These are phyloP conservation scores for Portunus trituberculatus DNA, from an alignment of 1,140 invertebrate genomes.

Conservation along the genomic window DNA sequence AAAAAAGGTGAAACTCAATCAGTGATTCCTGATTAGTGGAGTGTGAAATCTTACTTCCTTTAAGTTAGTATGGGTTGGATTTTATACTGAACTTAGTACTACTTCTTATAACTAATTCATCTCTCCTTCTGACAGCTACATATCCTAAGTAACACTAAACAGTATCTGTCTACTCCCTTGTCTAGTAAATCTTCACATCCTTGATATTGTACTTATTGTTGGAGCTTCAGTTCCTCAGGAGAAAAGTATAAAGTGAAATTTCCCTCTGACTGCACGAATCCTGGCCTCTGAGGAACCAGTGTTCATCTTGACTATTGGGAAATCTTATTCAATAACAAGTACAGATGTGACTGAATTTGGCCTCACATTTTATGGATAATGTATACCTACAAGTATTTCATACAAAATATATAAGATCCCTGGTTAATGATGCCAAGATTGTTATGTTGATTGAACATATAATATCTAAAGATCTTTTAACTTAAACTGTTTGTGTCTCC, in stretches of 20 bases:
- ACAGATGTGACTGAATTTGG: neutral
- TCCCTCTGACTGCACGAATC: neutral
- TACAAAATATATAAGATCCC: neutral
- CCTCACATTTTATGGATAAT: neutral
- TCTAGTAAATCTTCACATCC: neutral
- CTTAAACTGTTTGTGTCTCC: slow-evolving; percentile 14
- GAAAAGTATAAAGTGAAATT: neutral
- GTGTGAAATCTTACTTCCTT: neutral
- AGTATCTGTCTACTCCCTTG: neutral
- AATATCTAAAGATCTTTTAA: slow-evolving; percentile 24
- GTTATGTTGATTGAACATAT: slow-evolving; percentile 13
- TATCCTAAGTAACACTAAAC: neutral
- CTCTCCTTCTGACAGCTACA: neutral
- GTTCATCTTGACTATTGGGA: neutral
- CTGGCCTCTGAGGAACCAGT: neutral
- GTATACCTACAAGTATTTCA: neutral
- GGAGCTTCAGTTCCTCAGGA: neutral
- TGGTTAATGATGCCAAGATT: neutral
- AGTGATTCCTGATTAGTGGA: neutral
- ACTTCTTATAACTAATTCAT: neutral
- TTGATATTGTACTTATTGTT: neutral
- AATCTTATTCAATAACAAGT: neutral
- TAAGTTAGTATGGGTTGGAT: neutral
- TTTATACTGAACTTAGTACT: neutral
- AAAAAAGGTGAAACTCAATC: neutral